Percentiles rank a stretch among this genome's conserved stretches.
These are phyloP conservation scores for Aphaenogaster floridana DNA, from an alignment of 1,140 invertebrate species.

Conservation along the genomic window DNA sequence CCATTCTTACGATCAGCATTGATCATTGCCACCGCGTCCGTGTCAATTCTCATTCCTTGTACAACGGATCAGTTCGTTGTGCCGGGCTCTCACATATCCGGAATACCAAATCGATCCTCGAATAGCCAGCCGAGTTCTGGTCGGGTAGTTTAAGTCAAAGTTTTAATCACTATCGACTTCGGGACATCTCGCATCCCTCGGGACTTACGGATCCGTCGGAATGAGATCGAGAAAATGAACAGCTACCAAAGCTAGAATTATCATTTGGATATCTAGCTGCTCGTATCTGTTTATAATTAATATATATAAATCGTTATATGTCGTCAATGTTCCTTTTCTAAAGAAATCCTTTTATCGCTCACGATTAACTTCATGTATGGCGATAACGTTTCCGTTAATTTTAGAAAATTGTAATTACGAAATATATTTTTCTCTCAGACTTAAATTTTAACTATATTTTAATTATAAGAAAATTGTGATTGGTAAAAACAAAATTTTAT, in stretches of 20 bases:
- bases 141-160: constrained; percentile 81
- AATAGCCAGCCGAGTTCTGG: constrained; percentile 77
- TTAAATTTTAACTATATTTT: background rate
- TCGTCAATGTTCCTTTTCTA: background rate
- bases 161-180: constrained; percentile 85
- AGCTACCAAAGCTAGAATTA: constrained; percentile 63
- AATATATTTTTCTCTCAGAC: background rate
- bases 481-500: background rate
- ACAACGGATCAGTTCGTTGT: constrained; percentile 70
- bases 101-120: constrained; percentile 79
- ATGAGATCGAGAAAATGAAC: constrained; percentile 76
- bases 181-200: constrained; percentile 77
- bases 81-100: constrained; percentile 75
- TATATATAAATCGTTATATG: constrained; percentile 20
- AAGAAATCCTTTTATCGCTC: background rate
- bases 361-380: background rate
- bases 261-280: constrained; percentile 61
- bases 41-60: constrained; percentile 73
- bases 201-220: constrained; percentile 73
- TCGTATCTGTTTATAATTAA: constrained; percentile 50
- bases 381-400: background rate
- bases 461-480: background rate
- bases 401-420: background rate
- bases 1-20: constrained; percentile 55
- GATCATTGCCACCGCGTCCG: constrained; percentile 67